These are phyloP conservation scores for Odocoileus hemionus DNA, from an alignment of 2,113 vertebrate species.

Conservation along the genomic window DNA sequence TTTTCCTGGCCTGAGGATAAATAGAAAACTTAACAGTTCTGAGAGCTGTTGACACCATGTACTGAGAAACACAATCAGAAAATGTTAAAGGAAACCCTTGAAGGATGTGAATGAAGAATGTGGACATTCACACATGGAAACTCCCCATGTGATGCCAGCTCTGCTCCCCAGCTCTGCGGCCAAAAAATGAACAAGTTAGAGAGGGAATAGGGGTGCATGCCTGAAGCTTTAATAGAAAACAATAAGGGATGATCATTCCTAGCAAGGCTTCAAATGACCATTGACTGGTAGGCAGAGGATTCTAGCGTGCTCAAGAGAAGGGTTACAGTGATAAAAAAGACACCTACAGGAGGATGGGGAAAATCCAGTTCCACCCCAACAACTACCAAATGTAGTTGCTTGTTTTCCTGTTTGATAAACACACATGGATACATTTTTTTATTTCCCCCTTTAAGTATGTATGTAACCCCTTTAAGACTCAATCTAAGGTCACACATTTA, in stretches of 20 bases:
- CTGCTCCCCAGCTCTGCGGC: not conserved
- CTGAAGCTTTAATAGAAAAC: not conserved
- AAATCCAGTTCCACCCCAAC: not conserved
- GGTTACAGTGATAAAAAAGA: not conserved
- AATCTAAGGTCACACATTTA: not conserved
- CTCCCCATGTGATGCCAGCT: not conserved
- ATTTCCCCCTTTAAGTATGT: not conserved
- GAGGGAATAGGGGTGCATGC: not conserved
- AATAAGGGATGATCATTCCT: not conserved
- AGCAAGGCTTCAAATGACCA: not conserved
- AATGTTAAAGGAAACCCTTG: constrained; percentile 58
- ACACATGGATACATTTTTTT: not conserved
- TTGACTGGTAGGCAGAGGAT: not conserved
- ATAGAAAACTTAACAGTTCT: constrained; percentile 71
- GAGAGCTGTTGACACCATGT: constrained; percentile 59
- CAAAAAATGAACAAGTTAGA: not conserved
- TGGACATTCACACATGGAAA: constrained; percentile 24
- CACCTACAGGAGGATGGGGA: not conserved
- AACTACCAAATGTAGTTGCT: not conserved
- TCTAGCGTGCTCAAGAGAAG: not conserved
- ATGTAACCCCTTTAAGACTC: not conserved
- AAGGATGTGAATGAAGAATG: constrained; percentile 48
- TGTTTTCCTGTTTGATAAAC: not conserved
- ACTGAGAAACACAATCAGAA: constrained; percentile 62
- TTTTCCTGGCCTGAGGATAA: constrained; percentile 65